These are phyloP conservation scores for Thymelicus lineola DNA, from an alignment of 2,888 invertebrate species.

Conservation along the genomic window DNA sequence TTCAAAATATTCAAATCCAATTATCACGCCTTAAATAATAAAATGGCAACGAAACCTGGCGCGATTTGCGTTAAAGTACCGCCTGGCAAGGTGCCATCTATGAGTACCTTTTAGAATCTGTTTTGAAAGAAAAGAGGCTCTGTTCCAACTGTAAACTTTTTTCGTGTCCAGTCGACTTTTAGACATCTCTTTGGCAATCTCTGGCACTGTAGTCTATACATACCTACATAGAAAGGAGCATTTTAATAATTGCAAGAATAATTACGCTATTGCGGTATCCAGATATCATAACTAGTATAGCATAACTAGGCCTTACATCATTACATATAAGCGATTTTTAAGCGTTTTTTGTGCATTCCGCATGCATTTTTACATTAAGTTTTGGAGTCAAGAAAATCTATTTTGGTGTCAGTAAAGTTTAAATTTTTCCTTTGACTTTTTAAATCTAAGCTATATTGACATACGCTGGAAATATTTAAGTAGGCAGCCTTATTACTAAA, in stretches of 20 bases:
- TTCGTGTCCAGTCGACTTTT: slow-evolving; percentile 28
- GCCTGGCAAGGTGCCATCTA: slow-evolving; percentile 34
- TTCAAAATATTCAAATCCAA: slow-evolving; percentile 34
- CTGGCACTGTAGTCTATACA: not conserved
- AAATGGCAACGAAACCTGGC: slow-evolving; percentile 33
- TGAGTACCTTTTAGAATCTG: slow-evolving; percentile 37
- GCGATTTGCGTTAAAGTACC: slow-evolving; percentile 36
- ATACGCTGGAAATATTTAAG: too few relatives aligned
- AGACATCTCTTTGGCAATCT: slow-evolving; percentile 33
- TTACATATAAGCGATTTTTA: too few relatives aligned
- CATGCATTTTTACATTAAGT: too few relatives aligned
- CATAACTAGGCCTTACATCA: too few relatives aligned
- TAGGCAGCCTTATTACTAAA: not conserved
- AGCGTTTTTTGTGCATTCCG: too few relatives aligned
- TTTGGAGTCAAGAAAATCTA: too few relatives aligned
- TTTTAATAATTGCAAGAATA: too few relatives aligned
- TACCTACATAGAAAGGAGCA: not conserved
- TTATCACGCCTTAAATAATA: slow-evolving; percentile 38
- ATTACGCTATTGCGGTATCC: slow-evolving; percentile 5
- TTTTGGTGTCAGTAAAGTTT: too few relatives aligned
- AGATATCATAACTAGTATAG: not conserved
- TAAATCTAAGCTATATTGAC: too few relatives aligned
- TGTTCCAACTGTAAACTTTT: slow-evolving; percentile 31
- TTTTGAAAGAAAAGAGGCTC: slow-evolving; percentile 34
- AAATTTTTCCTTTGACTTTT: too few relatives aligned